phyloP scores from a whole-genome alignment of 2,888 invertebrate genomes.

The Drosophila acutilabella region DNA sequence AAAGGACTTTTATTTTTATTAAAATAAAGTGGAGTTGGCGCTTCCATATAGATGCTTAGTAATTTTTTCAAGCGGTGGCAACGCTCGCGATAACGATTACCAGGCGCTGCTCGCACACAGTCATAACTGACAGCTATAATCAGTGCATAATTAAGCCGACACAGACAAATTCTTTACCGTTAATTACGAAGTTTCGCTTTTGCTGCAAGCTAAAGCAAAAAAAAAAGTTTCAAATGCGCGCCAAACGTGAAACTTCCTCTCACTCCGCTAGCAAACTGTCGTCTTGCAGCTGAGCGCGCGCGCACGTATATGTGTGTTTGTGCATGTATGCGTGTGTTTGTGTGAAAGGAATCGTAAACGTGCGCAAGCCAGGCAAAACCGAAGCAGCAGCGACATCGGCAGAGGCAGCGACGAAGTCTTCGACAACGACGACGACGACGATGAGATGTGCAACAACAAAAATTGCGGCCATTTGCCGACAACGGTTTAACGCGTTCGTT shows the following conservation, averaged over 20 bases:
- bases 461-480: conserved; percentile 59
- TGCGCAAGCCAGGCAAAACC: conserved; percentile 38
- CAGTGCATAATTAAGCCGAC: not conserved
- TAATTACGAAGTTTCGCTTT: not conserved
- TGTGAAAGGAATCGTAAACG: conserved; percentile 49
- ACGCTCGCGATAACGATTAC: conserved; percentile 46
- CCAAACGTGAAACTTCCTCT: conserved; percentile 13
- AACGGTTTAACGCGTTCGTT: conserved; percentile 55
- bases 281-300: not conserved
- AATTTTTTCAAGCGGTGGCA: conserved; percentile 37
- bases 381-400: conserved; percentile 14
- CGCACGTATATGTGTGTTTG: conserved; percentile 8
- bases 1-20: not conserved
- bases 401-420: conserved; percentile 6
- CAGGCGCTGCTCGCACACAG: not conserved
- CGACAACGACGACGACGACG: not conserved
- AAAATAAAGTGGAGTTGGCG: conserved; percentile 2
- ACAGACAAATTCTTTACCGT: not conserved
- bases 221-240: conserved; percentile 30
- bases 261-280: conserved; percentile 4
- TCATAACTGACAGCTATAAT: not conserved
- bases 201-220: not conserved
- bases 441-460: conserved; percentile 48
- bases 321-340: conserved; percentile 3
- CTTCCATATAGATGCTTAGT: conserved; percentile 12